Evolutionary conservation across 2,113 vertebrate genomes (phyloP), one percentile per base, ranked within the genome.

Genomic region (Atherinomorus stipes): DNA sequence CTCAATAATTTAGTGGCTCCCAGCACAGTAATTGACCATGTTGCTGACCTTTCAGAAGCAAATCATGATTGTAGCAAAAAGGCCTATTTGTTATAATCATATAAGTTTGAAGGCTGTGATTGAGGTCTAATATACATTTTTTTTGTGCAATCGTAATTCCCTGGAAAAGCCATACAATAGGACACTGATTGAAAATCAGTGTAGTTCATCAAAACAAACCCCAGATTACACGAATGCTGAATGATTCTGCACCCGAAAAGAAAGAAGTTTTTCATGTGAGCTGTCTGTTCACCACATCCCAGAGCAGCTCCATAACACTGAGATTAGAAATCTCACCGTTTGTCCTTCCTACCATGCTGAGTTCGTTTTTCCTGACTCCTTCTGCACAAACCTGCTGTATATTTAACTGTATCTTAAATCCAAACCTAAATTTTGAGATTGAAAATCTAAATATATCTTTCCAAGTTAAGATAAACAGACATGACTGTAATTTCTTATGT

Each of bases 1-100:
- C 4, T 19, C 52, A 31, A 31, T 74, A 37, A 78, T 63, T 57
- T 16, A 50, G 53, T 54, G 19, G 11, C 63, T 81, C 44, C 4
- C 42, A 57, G 52, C 12, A 16, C 15, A 40, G 22, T 13, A 11
- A 21, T 0, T 1, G 21, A 28, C 31, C 22, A 15, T 9, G 10
- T 49, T 50, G n/a, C 13, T 34, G 61, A 63, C 25, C 13, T 52
- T 31, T 31, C 7, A 42, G 15, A 16, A 49, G 58, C 4, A 63
- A 76, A 52, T 42, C 34, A 58, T 47, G 18, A 69, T 7, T 6
- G 26, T 18, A 69, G 51, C 40, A 42, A 42, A 42, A 2, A 4
- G 10, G 15, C 40, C 4, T 42, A 7, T 42, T 16, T 42, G 40
- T 42, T 42, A 16, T 42, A 15, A 42, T 42, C 16, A 42, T 42